phyloP scores from a whole-genome alignment of 2,888 invertebrate species.

The Merodon equestris region DNA sequence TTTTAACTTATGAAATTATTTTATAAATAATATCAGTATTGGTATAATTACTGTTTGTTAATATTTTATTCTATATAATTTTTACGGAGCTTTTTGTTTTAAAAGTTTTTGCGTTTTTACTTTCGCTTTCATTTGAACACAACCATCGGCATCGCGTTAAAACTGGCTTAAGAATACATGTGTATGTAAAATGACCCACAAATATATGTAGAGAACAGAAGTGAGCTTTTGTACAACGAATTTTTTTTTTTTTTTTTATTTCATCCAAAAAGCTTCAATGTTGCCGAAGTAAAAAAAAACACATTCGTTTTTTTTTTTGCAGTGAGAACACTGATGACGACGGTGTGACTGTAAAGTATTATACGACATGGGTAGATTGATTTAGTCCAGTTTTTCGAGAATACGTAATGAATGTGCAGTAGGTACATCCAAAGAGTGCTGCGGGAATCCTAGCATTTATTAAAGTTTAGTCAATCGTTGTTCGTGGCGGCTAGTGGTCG shows the following conservation, averaged over 20 bases:
- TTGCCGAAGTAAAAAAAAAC: constrained; percentile 44
- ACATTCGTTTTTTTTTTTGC: constrained; percentile 45
- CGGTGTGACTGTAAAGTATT: constrained; percentile 68
- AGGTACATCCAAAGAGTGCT: constrained; percentile 69
- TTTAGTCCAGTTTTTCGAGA: constrained; percentile 66
- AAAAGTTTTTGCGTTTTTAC: constrained; percentile 72
- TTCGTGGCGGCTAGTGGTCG: constrained; percentile 79
- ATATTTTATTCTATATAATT: too few species aligned
- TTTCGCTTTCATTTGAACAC: constrained; percentile 74
- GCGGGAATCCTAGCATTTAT: constrained; percentile 77
- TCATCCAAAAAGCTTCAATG: constrained; percentile 55
- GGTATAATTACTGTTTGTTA: too few species aligned
- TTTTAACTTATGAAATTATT: too few species aligned
- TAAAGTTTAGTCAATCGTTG: constrained; percentile 79
- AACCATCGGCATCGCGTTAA: constrained; percentile 6
- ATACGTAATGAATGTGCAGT: constrained; percentile 68
- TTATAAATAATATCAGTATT: too few species aligned
- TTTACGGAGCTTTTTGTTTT: constrained; percentile 56
- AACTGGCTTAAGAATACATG: constrained; percentile 16
- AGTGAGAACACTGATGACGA: constrained; percentile 63
- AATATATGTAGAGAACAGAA: constrained; percentile 38
- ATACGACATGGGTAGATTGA: constrained; percentile 65
- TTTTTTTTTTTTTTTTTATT: constrained; percentile 47
- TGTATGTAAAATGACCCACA: constrained; percentile 28
- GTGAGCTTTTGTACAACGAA: constrained; percentile 31